A percentile compares a stretch with the other conserved stretches of the same genome.
Conservation (phyloP, 35 echinoderm and acorn worm species). For the Ptychodera flava region DNA sequence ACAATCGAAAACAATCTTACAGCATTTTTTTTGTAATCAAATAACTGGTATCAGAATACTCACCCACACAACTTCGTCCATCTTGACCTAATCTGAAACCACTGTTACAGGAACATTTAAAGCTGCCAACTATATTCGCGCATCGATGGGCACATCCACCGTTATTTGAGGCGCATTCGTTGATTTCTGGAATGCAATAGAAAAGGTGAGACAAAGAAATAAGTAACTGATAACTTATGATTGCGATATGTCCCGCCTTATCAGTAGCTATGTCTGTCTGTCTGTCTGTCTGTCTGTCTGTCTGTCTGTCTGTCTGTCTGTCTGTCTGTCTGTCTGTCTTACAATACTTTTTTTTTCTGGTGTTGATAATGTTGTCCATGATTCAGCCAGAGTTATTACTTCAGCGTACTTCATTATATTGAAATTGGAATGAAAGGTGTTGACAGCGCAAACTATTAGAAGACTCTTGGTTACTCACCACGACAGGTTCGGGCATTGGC, state of each 20-base stretch:
- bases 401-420: slow-evolving; percentile 68
- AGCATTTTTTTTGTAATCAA: no score
- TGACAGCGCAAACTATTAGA: no score
- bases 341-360: slow-evolving; percentile 43
- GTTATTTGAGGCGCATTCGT: background rate
- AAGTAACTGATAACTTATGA: no score
- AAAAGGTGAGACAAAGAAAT: no score
- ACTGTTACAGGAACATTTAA: slow-evolving; percentile 50
- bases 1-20: no score
- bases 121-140: slow-evolving; percentile 46
- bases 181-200: slow-evolving; percentile 10
- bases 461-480: background rate
- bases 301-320: no score
- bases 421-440: background rate
- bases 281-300: slow-evolving; percentile 40
- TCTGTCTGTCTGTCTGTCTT: slow-evolving; percentile 41
- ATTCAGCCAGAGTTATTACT: slow-evolving; percentile 37
- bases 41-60: no score
- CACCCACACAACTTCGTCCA: slow-evolving; percentile 62
- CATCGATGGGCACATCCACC: background rate
- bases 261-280: no score
- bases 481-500: no score
- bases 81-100: slow-evolving; percentile 49
- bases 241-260: no score
- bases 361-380: slow-evolving; percentile 65